Evolutionary conservation across 1,140 invertebrate genomes (phyloP).

Genomic region (Leptopilina clavipes): DNA sequence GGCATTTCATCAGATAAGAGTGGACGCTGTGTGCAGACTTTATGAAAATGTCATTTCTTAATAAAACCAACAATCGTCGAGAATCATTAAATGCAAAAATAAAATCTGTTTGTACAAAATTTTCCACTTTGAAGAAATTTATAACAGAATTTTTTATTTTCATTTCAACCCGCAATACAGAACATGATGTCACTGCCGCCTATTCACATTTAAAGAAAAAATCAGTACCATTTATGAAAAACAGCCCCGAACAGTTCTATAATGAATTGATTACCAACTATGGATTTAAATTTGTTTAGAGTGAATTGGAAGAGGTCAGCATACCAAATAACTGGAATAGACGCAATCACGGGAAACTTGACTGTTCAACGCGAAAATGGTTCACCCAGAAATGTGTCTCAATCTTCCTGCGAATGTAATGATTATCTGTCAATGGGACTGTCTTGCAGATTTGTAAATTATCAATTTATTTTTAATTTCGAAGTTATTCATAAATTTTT

Average conservation of each 20-base stretch:
- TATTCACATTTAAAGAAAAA: conserved; percentile 1
- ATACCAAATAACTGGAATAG: too few species aligned
- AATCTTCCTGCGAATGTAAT: too few species aligned
- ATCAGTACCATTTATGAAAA: too few species aligned
- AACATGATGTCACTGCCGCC: not conserved
- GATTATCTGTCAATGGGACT: too few species aligned
- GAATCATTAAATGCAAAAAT: conserved; percentile 47
- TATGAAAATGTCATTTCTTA: conserved; percentile 38
- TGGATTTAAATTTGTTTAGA: too few species aligned
- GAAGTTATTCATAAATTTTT: too few species aligned
- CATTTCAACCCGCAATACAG: not conserved
- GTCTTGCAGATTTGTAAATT: too few species aligned
- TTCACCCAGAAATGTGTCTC: too few species aligned
- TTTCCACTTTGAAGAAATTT: conserved; percentile 15
- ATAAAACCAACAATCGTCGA: conserved; percentile 49
- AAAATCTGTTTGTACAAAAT: conserved; percentile 38
- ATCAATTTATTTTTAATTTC: too few species aligned
- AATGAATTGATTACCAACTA: not conserved
- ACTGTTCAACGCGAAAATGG: too few species aligned
- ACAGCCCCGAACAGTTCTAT: not conserved
- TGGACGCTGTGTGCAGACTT: conserved; percentile 38
- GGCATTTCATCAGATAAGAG: conserved; percentile 44
- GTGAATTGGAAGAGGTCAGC: too few species aligned
- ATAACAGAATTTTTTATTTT: conserved; percentile 37
- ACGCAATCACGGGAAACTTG: too few species aligned